These are phyloP conservation scores for Mesocentrotus franciscanus DNA, from an alignment of 53 echinoderm and acorn worm genomes.

Conservation along the genomic window DNA sequence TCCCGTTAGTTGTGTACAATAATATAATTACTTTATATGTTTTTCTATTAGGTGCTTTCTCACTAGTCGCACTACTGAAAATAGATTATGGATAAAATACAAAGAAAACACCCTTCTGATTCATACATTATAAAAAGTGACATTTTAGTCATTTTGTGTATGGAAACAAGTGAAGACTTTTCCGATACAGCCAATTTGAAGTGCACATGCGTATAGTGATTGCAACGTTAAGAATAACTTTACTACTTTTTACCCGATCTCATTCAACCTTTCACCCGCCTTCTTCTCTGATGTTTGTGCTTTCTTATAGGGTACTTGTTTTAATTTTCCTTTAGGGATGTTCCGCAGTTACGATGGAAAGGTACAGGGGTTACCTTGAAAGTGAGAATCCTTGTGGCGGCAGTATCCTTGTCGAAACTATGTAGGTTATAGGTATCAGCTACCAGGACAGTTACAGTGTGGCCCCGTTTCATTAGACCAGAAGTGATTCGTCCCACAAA, in stretches of 20 bases:
- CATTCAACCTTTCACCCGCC: neutral
- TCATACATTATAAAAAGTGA: no score
- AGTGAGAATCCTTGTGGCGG: neutral
- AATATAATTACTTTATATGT: no score
- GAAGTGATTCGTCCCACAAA: slow-evolving; percentile 55
- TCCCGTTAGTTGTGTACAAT: no score
- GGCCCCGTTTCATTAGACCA: slow-evolving; percentile 53
- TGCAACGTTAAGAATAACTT: no score
- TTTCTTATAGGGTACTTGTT: neutral
- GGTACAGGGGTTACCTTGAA: neutral
- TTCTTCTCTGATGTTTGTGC: neutral
- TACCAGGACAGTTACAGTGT: slow-evolving; percentile 73
- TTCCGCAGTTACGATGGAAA: neutral
- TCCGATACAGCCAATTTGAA: no score
- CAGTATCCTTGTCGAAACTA: neutral
- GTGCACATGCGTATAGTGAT: no score
- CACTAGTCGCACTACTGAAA: no score
- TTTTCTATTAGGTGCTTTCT: no score
- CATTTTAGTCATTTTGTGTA: no score
- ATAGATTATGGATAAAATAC: no score
- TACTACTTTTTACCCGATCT: neutral
- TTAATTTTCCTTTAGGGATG: neutral
- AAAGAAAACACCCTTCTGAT: no score
- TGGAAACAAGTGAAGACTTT: no score
- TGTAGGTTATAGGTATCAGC: neutral